Base-by-base conservation (phyloP, 2,113 vertebrate species). In the Ictidomys tridecemlineatus region DNA sequence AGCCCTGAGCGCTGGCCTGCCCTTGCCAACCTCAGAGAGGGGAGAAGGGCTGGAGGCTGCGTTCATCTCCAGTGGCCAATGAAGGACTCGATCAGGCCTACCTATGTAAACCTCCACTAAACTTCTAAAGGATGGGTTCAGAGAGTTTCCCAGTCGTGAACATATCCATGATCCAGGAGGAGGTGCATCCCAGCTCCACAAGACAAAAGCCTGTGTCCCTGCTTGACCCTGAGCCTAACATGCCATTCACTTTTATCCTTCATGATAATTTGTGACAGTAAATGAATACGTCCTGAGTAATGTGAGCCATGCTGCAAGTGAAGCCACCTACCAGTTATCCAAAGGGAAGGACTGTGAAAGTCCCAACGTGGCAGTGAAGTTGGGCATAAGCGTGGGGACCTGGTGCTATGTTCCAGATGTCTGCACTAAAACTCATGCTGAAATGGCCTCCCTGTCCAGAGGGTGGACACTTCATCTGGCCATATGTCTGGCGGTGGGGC, bases 141-240 rank as follows among this genome's bases (percentile, higher is more conserved):
- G 48, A 24, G 48, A 51, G 80, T 39, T 32, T 28, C n/a, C n/a
- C 28, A 28, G 37, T 16, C 1, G 13, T 24, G 28, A 74, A 74
- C 37, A 32, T 0, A 8, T 3, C 13, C 3, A 32, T 0, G 2
- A 8, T 13, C 28, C 10, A 30, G 51, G 48, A 9, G 9, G 7
- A 14, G 11, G 37, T 3, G 22, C 22, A 4, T 6, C 32, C 37
- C 48, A 34, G 8, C 1, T 69, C 14, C 63, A 48, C 0, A 32
- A 37, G 30, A 20, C 70, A n/a, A 48, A n/a, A 58, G 8, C 24
- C 18, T 7, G 5, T 14, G 70, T n/a, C 16, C 34, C 11, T 67
- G 30, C 0, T 2, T 11, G n/a, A 18, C 17, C 12, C 5, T 8
- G 32, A 53, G 32, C 34, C 22, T 32, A 26, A 20, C 0, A 1